Base-by-base conservation (phyloP, 2,888 invertebrate genomes). In the Anagyrus pseudococci region DNA sequence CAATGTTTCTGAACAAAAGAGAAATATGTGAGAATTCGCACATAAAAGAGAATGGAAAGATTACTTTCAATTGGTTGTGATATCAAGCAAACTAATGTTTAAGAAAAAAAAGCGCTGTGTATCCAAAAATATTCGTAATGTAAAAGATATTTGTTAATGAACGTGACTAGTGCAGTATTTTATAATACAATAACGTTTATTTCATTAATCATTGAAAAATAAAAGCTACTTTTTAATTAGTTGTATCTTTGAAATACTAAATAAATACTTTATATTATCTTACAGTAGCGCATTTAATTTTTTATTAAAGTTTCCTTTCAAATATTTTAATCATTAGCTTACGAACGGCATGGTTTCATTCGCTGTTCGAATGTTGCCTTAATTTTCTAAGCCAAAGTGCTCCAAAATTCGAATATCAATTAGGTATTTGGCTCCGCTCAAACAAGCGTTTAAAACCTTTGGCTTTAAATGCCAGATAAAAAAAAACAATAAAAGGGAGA, bases 141-240 rank as follows among this genome's bases (percentile, higher is more conserved):
- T 41, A 47, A 62, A 17, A 53, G 26, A 43, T 58, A 58, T 60
- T 41, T 41, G 58, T 48, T 58, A 58, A 46, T 64, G 29, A 25
- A 44, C 47, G 23, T 57, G 15, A 59, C 43, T 55, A 66, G 57
- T 57, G 54, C 63, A 66, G 66, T 69, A 68, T 67, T 69, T 65
- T 68, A 29, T 47, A 54, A 67, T 26, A 17, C 46, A 47, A 62
- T 46, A 46, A 10, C 20, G 20, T 50, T 15, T 57, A 54, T 47
- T 64, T 43, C 46, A 48, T 68, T 58, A 19, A 22, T 55, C 4
- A 58, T 29, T 37, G 40, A 58, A 53, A 65, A 55, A 40, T 57
- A 22, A 41, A 33, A 53, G 58, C 59, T 50, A 58, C 50, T 58
- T 58, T 52, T 58, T 19, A 41, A 58, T 43, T 20, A 23, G 40